A percentile compares a stretch with the other conserved stretches of the same genome.
phyloP scores from a whole-genome alignment of 2,797 vertebrate genomes.

The Siniperca undulata region DNA sequence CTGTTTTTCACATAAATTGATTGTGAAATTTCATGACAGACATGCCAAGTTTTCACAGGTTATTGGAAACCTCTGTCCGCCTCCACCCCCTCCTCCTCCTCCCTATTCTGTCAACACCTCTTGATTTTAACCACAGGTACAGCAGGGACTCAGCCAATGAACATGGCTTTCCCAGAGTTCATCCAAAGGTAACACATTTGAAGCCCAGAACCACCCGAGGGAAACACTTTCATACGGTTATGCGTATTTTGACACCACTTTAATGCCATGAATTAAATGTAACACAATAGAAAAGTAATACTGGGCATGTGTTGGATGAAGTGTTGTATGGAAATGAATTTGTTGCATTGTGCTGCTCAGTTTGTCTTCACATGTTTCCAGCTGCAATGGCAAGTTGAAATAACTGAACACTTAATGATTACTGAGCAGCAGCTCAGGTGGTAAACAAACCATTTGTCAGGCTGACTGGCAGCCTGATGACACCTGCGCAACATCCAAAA shows the following conservation, averaged over 20 bases:
- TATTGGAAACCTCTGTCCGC: constrained; percentile 65
- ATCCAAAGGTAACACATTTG: constrained; percentile 81
- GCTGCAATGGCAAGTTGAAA: constrained; percentile 58
- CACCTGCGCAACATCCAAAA: constrained; percentile 62
- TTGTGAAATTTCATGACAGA: constrained; percentile 68
- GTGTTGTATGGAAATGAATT: constrained; percentile 57
- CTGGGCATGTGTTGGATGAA: constrained; percentile 40
- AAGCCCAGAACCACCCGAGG: constrained; percentile 74
- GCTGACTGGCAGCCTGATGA: constrained; percentile 61
- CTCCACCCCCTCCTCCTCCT: constrained; percentile 40
- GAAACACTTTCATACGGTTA: constrained; percentile 63
- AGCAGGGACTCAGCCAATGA: constrained; percentile 73
- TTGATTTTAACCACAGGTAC: constrained; percentile 80
- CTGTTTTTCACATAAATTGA: constrained; percentile 66
- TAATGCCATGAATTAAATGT: constrained; percentile 66
- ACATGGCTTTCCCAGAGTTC: constrained; percentile 71
- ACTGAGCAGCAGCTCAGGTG: constrained; percentile 59
- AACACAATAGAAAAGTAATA: constrained; percentile 38
- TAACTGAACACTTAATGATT: constrained; percentile 72
- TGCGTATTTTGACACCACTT: constrained; percentile 67
- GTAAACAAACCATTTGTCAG: constrained; percentile 78
- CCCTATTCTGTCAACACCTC: constrained; percentile 77
- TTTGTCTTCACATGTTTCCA: constrained; percentile 54
- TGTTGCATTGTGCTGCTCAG: constrained; percentile 41
- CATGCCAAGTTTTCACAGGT: constrained; percentile 68